phyloP scores from a whole-genome alignment of 2,797 vertebrate species.

The Australoheros facetus region DNA sequence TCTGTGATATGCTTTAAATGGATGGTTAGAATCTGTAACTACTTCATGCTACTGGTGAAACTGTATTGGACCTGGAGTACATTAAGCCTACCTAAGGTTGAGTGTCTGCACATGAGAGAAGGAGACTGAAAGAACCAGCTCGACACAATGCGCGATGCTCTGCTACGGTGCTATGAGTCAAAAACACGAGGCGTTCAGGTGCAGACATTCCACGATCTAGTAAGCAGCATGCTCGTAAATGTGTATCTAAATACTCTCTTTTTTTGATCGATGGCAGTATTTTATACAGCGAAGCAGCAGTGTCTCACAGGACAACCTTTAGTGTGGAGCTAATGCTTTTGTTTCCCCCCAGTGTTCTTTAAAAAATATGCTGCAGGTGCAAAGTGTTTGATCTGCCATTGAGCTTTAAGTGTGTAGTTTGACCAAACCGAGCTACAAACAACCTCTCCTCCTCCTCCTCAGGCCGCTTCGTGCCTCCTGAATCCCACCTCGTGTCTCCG shows the following conservation, averaged over 20 bases:
- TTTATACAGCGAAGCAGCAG: conserved; percentile 65
- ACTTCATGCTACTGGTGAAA: conserved; percentile 70
- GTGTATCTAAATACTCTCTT: conserved; percentile 51
- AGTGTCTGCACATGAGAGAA: conserved; percentile 42
- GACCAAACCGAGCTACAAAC: conserved; percentile 57
- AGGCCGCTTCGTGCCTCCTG: conserved; percentile 11
- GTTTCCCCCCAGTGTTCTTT: conserved; percentile 30
- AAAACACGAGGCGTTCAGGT: conserved; percentile 43
- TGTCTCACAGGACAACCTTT: conserved; percentile 9
- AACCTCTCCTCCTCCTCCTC: conserved; percentile 44
- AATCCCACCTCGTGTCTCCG: conserved; percentile 7
- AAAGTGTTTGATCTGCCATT: conserved; percentile 41
- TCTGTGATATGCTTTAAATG: conserved; percentile 16
- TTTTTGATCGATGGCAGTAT: conserved; percentile 43
- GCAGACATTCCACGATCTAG: conserved; percentile 64
- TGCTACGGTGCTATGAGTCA: conserved; percentile 44
- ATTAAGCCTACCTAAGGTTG: conserved; percentile 32
- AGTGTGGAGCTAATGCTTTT: conserved; percentile 2
- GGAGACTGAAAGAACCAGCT: not conserved
- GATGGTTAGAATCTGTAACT: conserved; percentile 43
- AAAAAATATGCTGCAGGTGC: conserved; percentile 57
- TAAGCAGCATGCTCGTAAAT: conserved; percentile 75
- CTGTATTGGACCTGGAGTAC: conserved; percentile 25
- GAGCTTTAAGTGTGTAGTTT: conserved; percentile 49
- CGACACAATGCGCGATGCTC: conserved; percentile 11